phyloP scores from a whole-genome alignment of 2,888 invertebrate species.

The Ramazzottius varieornatus region DNA sequence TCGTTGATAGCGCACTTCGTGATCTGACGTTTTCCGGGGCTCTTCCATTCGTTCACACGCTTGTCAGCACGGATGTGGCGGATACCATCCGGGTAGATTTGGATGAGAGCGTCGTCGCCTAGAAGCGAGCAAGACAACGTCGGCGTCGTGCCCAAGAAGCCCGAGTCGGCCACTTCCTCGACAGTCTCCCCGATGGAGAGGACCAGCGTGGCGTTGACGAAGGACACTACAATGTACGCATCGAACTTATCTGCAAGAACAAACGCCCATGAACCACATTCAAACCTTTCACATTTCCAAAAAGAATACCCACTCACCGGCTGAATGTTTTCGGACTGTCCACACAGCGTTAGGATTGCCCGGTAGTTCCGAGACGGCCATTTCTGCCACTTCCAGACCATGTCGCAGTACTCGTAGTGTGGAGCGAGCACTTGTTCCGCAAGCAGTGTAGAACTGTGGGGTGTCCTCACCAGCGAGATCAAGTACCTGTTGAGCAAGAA shows the following conservation, averaged over 20 bases:
- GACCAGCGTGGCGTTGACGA: slow-evolving; percentile 90
- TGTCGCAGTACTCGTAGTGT: slow-evolving; percentile 73
- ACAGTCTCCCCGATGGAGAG: slow-evolving; percentile 97
- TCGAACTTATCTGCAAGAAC: slow-evolving; percentile 66
- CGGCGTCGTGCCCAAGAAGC: slow-evolving; percentile 90
- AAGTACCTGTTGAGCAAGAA: slow-evolving; percentile 20
- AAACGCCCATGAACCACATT: too few relatives aligned
- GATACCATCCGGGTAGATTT: slow-evolving; percentile 37
- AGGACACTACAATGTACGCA: slow-evolving; percentile 98
- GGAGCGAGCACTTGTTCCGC: slow-evolving; percentile 81
- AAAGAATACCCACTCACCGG: slow-evolving; percentile 41
- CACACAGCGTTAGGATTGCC: slow-evolving; percentile 98
- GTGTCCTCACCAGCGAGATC: slow-evolving; percentile 78
- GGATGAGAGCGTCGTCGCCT: slow-evolving; percentile 87
- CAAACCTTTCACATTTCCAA: not conserved
- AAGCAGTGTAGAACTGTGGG: slow-evolving; percentile 81
- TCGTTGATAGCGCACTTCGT: slow-evolving; percentile 94
- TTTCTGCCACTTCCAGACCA: slow-evolving; percentile 92
- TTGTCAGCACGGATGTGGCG: slow-evolving; percentile 91
- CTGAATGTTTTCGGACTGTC: slow-evolving; percentile 84
- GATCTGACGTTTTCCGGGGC: slow-evolving; percentile 84
- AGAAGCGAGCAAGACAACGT: slow-evolving; percentile 91
- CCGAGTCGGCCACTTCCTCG: slow-evolving; percentile 99
- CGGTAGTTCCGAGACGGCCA: slow-evolving; percentile 98
- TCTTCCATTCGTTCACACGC: slow-evolving; percentile 96